Evolutionary conservation across 35 echinoderm and acorn worm species (phyloP).

Genomic region (Heliocidaris erythrogramma): DNA sequence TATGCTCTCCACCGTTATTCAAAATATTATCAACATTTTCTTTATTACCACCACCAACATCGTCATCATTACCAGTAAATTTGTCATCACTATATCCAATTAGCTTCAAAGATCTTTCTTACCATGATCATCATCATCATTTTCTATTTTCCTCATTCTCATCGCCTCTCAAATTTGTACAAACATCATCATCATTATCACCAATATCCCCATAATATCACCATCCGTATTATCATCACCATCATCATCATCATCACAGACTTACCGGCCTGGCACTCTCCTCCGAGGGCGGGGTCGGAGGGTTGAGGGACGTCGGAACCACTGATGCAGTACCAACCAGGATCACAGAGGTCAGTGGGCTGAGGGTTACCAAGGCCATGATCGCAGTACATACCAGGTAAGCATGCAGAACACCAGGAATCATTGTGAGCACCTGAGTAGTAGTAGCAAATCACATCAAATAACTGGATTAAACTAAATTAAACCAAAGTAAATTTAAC

Average conservation of each 20-base stretch:
- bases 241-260: background rate
- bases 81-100: no score
- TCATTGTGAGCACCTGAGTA: slow-evolving; percentile 77
- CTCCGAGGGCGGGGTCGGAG: slow-evolving; percentile 64
- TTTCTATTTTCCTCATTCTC: background rate
- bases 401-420: slow-evolving; percentile 72
- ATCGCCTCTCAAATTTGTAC: background rate
- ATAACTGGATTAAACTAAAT: background rate
- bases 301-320: slow-evolving; percentile 77
- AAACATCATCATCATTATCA: background rate
- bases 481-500: background rate
- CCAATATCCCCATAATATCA: background rate
- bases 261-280: slow-evolving; percentile 84
- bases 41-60: background rate
- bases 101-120: no score
- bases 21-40: background rate
- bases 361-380: slow-evolving; percentile 76
- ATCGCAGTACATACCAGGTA: slow-evolving; percentile 79
- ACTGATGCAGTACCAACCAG: slow-evolving; percentile 89
- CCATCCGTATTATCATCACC: background rate
- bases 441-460: background rate
- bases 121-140: background rate
- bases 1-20: no score
- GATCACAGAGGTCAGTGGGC: slow-evolving; percentile 80
- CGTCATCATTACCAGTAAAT: no score